Evolutionary conservation across 1,140 invertebrate genomes (phyloP).

Genomic region (Cherax quadricarinatus): DNA sequence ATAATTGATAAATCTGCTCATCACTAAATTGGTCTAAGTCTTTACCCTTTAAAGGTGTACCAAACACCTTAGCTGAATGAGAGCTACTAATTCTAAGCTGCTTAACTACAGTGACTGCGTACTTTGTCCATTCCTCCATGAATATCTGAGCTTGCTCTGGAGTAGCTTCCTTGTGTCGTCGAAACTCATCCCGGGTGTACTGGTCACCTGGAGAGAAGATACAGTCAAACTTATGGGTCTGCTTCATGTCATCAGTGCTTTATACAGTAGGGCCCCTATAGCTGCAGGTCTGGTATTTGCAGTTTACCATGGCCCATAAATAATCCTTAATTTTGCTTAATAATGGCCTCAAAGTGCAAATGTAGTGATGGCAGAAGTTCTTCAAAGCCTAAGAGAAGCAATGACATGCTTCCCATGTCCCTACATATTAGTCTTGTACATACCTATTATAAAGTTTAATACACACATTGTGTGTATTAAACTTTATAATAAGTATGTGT

Average conservation of each 20-base stretch:
- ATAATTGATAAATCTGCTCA: conserved; percentile 88
- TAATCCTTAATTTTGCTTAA: too few species aligned
- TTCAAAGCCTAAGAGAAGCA: too few species aligned
- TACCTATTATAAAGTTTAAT: too few species aligned
- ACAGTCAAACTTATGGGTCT: neutral
- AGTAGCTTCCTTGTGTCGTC: conserved; percentile 88
- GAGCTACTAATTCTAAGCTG: conserved; percentile 83
- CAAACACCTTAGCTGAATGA: conserved; percentile 80
- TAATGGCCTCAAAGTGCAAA: too few species aligned
- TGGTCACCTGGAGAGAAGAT: conserved; percentile 80
- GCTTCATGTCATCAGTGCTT: neutral
- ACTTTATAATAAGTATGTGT: too few species aligned
- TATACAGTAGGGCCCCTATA: too few species aligned
- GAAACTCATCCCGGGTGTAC: conserved; percentile 93
- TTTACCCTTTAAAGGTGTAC: conserved; percentile 80
- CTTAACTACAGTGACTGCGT: conserved; percentile 84
- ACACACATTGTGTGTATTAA: too few species aligned
- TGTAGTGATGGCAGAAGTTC: too few species aligned
- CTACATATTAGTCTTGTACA: too few species aligned
- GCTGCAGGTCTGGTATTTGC: too few species aligned
- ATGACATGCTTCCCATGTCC: too few species aligned
- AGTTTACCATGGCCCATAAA: too few species aligned
- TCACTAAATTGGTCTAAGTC: conserved; percentile 85
- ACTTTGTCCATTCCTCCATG: conserved; percentile 92
- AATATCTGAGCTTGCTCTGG: conserved; percentile 85